phyloP scores from a whole-genome alignment of 1,140 invertebrate species.

The Rhopalosiphum padi region DNA sequence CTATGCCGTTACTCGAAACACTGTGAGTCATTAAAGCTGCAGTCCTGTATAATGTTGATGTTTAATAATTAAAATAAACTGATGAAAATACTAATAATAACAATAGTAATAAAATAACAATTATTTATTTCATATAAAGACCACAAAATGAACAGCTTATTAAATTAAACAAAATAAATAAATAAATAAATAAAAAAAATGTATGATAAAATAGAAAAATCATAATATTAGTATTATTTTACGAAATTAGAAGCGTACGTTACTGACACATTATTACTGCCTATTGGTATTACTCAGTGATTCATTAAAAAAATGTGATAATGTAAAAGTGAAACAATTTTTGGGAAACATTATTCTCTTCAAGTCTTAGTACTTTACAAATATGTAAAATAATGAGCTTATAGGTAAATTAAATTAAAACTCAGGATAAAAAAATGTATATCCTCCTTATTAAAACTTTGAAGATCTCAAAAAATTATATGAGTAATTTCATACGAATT shows the following conservation, averaged over 20 bases:
- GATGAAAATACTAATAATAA: neutral
- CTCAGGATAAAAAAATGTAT: neutral
- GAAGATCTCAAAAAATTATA: neutral
- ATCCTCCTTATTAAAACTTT: neutral
- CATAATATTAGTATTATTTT: neutral
- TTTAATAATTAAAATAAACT: neutral
- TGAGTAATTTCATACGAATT: neutral
- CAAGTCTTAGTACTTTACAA: neutral
- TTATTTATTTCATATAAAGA: neutral
- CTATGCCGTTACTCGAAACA: slow-evolving; percentile 62
- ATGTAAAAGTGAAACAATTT: no score
- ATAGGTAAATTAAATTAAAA: neutral
- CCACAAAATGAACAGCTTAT: neutral
- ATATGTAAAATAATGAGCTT: neutral
- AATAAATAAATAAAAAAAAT: no score
- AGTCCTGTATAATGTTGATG: neutral
- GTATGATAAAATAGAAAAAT: neutral
- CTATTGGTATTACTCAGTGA: neutral
- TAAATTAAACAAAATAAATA: neutral
- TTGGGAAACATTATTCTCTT: slow-evolving; percentile 49
- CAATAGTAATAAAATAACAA: neutral
- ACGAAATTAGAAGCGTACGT: no score
- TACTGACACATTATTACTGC: neutral
- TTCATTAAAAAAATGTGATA: neutral
- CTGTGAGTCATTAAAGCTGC: slow-evolving; percentile 62